Base-by-base conservation (phyloP, 2,888 invertebrate genomes). In the Eristalis arbustorum region DNA sequence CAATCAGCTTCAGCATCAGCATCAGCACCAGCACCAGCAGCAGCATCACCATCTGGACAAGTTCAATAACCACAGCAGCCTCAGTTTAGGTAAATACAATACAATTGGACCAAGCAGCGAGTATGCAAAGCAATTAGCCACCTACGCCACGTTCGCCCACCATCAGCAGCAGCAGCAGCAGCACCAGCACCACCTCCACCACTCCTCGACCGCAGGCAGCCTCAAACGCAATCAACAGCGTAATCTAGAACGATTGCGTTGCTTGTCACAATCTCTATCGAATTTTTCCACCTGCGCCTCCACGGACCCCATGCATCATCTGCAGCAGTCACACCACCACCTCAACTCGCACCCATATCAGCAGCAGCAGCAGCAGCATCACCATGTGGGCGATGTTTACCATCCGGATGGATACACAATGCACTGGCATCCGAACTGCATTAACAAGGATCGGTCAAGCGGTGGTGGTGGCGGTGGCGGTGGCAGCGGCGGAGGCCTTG, bases 51-150 rank as follows among this genome's bases (percentile, higher is more conserved):
- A 72, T 6, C 80, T 76, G 22, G 78, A 79, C 31, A 78, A 82
- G 42, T 85, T 85, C 74, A 78, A 82, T 49, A 85, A 82, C 79
- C 85, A 75, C 83, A 89, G 88, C 73, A 88, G 88, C 61, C 88
- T 88, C 78, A 90, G 89, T 79, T 85, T 90, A 40, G 91, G 91
- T 89, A 93, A 93, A 89, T 93, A 92, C 88, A 93, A 93, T 79
- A 93, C 92, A 68, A 92, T 93, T 78, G 93, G 92, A 64, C 91
- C 93, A 66, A 92, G 92, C 88, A 92, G 91, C 89, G 92, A 92
- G 80, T 92, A 91, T 88, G 91, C 92, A 23, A 90, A 91, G 37
- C 93, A 92, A 88, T 89, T 92, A 89, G 90, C 91, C 62, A 90
- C 90, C 82, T 91, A 92, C 68, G 90, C 90, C 80, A 90, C 91